phyloP scores from a whole-genome alignment of 2,888 invertebrate species.

The Mamestra brassicae region DNA sequence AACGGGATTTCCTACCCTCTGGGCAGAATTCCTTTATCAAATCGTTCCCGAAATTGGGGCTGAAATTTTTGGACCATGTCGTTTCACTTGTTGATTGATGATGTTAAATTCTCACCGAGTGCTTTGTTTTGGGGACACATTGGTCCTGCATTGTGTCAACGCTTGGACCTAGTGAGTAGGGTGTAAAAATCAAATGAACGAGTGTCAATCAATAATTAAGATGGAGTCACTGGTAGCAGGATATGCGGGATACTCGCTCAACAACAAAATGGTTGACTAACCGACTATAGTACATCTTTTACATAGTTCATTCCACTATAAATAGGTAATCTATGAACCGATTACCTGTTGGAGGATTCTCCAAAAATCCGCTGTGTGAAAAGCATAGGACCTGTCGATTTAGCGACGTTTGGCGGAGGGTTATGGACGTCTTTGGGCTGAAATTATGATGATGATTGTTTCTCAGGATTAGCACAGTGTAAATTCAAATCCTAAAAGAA shows the following conservation, averaged over 20 bases:
- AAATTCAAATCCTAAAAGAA: not conserved
- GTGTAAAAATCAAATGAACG: slow-evolving; percentile 23
- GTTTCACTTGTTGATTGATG: slow-evolving; percentile 14
- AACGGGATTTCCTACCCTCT: slow-evolving; percentile 6
- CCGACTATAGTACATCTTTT: not conserved
- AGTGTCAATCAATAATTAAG: slow-evolving; percentile 49
- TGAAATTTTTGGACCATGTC: not conserved
- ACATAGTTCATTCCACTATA: not conserved
- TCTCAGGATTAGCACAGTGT: not conserved
- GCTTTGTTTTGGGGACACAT: slow-evolving; percentile 4
- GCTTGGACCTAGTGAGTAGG: not conserved
- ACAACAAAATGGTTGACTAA: not conserved
- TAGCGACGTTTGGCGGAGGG: not conserved
- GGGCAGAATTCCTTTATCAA: not conserved
- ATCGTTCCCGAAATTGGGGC: not conserved
- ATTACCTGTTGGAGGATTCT: not conserved
- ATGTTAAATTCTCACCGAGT: not conserved
- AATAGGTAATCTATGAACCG: not conserved
- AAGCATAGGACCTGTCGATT: not conserved
- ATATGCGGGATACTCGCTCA: slow-evolving; percentile 58
- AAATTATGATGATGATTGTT: not conserved
- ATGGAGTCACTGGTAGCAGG: slow-evolving; percentile 54
- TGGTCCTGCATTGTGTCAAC: not conserved
- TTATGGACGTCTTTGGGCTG: not conserved
- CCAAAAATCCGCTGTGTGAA: not conserved